A percentile compares a stretch with the other conserved stretches of the same genome.
phyloP scores from a whole-genome alignment of 2,797 vertebrate genomes.

The Mormyrus proboscirostris region DNA sequence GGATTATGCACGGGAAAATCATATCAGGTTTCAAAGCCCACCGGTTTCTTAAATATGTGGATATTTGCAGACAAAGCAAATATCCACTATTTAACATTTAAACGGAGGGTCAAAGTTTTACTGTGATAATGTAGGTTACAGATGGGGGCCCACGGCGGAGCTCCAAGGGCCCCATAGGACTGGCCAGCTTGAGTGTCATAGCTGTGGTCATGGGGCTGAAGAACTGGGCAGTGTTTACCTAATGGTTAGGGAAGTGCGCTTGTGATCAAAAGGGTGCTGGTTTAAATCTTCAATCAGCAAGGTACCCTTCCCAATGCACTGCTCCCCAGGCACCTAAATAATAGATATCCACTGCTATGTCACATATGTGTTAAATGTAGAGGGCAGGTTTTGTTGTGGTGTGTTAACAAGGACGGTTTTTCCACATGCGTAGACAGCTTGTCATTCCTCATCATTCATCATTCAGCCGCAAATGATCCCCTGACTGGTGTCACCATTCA shows the following conservation, averaged over 20 bases:
- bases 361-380: background rate
- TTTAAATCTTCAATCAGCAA: background rate
- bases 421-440: background rate
- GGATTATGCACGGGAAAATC: background rate
- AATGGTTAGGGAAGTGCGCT: background rate
- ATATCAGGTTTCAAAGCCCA: background rate
- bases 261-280: background rate
- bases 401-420: background rate
- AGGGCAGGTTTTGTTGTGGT: background rate
- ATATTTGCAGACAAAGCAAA: background rate
- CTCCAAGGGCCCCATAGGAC: background rate
- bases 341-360: background rate
- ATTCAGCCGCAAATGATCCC: background rate
- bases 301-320: background rate
- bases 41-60: background rate
- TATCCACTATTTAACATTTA: background rate
- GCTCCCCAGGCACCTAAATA: background rate
- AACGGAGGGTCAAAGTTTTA: background rate
- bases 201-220: background rate
- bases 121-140: background rate
- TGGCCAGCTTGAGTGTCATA: background rate
- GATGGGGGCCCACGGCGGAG: background rate
- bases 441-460: background rate
- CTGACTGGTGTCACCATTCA: background rate
- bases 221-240: background rate